Evolutionary conservation across 2,888 invertebrate genomes (phyloP).

Genomic region (Heliconius erato): DNA sequence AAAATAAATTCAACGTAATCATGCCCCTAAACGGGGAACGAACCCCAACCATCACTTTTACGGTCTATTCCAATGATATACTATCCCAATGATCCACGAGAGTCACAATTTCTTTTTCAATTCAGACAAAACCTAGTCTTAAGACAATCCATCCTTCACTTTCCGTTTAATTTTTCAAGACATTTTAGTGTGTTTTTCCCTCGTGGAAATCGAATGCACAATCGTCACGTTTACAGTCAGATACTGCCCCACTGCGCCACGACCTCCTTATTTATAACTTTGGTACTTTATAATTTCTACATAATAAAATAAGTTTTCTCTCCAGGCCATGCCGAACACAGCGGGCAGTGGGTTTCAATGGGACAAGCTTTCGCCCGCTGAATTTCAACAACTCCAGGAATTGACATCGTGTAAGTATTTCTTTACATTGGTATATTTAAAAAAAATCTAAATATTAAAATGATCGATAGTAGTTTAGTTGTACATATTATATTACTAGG

Average conservation of each 20-base stretch:
- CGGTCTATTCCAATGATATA: too few species aligned
- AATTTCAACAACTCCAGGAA: conserved; percentile 97
- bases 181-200: too few species aligned
- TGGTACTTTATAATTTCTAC: neutral
- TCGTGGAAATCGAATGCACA: too few species aligned
- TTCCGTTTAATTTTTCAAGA: too few species aligned
- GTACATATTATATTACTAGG: too few species aligned
- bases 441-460: neutral
- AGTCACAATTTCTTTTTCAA: too few species aligned
- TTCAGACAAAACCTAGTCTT: too few species aligned
- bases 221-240: neutral
- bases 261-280: neutral
- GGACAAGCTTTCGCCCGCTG: conserved; percentile 97
- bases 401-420: conserved; percentile 95
- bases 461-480: neutral
- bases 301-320: conserved; percentile 28
- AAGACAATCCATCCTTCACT: too few species aligned
- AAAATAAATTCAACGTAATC: too few species aligned
- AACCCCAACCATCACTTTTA: too few species aligned
- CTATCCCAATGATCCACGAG: too few species aligned
- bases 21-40: too few species aligned
- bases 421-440: neutral
- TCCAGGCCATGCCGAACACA: conserved; percentile 74
- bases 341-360: conserved; percentile 89
- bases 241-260: neutral